Conservation (phyloP, 2,888 invertebrate genomes). For the Pseudanteris insignis region DNA sequence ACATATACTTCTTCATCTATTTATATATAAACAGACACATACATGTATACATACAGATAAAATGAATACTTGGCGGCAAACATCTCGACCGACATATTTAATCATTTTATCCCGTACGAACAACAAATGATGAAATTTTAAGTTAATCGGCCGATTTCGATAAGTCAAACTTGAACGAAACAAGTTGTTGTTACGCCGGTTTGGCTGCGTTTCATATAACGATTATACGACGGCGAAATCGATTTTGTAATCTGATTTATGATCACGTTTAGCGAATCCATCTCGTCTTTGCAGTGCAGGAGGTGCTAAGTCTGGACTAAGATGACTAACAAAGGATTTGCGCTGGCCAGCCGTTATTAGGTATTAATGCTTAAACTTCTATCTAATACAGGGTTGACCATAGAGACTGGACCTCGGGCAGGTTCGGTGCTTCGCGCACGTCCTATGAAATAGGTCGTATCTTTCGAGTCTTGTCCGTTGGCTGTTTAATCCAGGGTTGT, state of each 20-base stretch:
- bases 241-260: conserved; percentile 41
- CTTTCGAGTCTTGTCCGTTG: conserved; percentile 57
- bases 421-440: conserved; percentile 42
- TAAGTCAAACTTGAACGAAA: conserved; percentile 3
- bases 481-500: conserved; percentile 64
- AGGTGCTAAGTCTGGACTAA: conserved; percentile 58
- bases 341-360: conserved; percentile 62
- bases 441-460: conserved; percentile 57
- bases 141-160: not conserved
- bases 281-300: conserved; percentile 36
- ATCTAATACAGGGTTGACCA: conserved; percentile 56
- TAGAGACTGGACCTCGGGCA: conserved; percentile 50
- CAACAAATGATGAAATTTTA: conserved; percentile 8
- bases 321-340: conserved; percentile 64
- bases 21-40: conserved; percentile 26
- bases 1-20: conserved; percentile 9
- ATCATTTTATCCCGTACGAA: too few relatives aligned
- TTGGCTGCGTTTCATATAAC: conserved; percentile 13
- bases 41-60: conserved; percentile 1
- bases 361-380: conserved; percentile 65
- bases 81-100: too few relatives aligned
- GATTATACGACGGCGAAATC: conserved; percentile 18
- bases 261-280: conserved; percentile 31
- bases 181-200: not conserved
- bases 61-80: too few relatives aligned